Evolutionary conservation across 2,113 vertebrate species (phyloP).

Genomic region (Sinosuthora webbiana): DNA sequence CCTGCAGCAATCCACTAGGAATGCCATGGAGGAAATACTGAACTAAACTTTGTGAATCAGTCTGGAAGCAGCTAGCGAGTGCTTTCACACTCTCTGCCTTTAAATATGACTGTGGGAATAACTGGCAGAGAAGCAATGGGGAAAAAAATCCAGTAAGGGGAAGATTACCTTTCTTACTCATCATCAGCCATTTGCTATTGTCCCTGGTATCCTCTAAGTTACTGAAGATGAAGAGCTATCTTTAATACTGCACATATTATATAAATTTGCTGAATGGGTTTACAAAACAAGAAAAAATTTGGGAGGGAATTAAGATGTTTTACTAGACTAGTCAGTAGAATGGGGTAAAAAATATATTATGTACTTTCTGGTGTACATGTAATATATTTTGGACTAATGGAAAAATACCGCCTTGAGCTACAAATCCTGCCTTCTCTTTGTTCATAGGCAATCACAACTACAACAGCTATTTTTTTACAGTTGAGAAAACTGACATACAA

Average conservation of each 20-base stretch:
- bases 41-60: not conserved
- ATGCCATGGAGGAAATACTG: not conserved
- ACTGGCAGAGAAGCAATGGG: not conserved
- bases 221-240: not conserved
- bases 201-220: not conserved
- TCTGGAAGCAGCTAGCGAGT: not conserved
- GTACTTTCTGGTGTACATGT: not conserved
- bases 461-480: not conserved
- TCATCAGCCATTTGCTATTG: not conserved
- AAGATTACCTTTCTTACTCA: not conserved
- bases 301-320: not conserved
- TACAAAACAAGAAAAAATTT: not conserved
- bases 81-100: not conserved
- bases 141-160: not conserved
- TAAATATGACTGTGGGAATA: not conserved
- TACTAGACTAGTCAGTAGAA: not conserved
- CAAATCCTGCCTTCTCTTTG: not conserved
- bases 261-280: not conserved
- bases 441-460: not conserved
- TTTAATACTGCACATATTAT: not conserved
- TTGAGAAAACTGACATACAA: not conserved
- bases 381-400: not conserved
- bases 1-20: not conserved
- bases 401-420: not conserved
- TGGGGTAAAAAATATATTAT: fast-evolving